phyloP scores from a whole-genome alignment of 23 tunicate species.

The Halocynthia aurantium region DNA sequence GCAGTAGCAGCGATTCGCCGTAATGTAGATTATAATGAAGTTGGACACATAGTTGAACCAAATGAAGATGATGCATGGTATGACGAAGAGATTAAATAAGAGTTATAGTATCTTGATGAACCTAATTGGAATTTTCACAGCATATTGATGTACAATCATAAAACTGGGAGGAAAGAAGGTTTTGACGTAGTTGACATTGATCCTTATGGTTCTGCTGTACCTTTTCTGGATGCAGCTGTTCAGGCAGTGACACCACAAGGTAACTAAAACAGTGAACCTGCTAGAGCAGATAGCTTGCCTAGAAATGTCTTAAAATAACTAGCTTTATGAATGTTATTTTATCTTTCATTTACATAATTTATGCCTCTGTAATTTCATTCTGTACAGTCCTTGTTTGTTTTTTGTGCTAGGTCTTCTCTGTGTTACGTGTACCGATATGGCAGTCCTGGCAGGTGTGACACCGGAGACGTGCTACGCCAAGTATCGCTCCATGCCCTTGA shows the following conservation, averaged over 20 bases:
- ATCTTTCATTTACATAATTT: too few relatives aligned
- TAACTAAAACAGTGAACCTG: constrained; percentile 1
- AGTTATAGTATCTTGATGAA: background rate
- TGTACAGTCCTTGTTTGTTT: background rate
- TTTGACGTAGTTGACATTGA: constrained; percentile 89
- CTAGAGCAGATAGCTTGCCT: background rate
- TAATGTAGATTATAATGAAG: constrained; percentile 64
- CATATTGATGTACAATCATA: constrained; percentile 53
- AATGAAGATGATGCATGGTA: constrained; percentile 75
- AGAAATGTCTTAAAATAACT: background rate
- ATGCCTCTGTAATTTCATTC: background rate
- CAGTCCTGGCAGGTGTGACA: constrained; percentile 79
- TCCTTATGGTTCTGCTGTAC: constrained; percentile 89
- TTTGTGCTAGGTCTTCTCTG: constrained; percentile 57
- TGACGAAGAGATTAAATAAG: background rate
- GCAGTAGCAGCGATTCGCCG: constrained; percentile 62
- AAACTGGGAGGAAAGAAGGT: constrained; percentile 27
- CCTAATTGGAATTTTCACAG: constrained; percentile 12
- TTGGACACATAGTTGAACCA: constrained; percentile 45
- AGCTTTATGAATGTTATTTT: too few relatives aligned
- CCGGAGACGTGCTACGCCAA: constrained; percentile 95
- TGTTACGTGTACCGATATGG: constrained; percentile 99
- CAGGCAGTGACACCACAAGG: constrained; percentile 82
- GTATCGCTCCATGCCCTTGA: constrained; percentile 77
- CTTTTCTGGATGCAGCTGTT: constrained; percentile 89